These are phyloP conservation scores for Napeogenes sylphis DNA, from an alignment of 2,888 invertebrate genomes.

Conservation along the genomic window DNA sequence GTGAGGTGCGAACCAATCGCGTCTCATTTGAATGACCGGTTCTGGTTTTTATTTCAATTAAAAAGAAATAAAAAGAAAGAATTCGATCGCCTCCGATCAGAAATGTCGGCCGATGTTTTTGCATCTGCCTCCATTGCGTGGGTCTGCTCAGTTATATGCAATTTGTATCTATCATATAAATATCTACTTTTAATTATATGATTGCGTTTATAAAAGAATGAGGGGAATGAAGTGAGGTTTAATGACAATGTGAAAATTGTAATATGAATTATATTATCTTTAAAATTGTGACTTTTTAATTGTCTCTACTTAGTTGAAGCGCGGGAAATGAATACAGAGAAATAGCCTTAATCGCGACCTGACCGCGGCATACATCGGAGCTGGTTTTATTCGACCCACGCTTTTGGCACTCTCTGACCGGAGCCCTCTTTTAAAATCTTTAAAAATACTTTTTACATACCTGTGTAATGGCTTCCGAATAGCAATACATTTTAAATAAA, in stretches of 20 bases:
- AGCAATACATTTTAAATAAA: conserved; percentile 31
- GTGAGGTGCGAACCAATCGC: conserved; percentile 56
- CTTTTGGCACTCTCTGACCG: conserved; percentile 54
- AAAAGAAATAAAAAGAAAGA: conserved; percentile 41
- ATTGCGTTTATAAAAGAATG: conserved; percentile 1
- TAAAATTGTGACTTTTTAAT: too few relatives aligned
- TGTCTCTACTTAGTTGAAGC: conserved; percentile 5
- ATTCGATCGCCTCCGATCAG: conserved; percentile 44
- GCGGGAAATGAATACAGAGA: conserved; percentile 39
- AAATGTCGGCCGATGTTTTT: conserved; percentile 47
- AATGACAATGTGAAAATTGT: background rate
- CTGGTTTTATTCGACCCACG: conserved; percentile 56
- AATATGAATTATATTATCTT: background rate
- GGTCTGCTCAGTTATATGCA: conserved; percentile 11
- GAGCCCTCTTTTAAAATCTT: conserved; percentile 45
- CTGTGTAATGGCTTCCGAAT: conserved; percentile 39
- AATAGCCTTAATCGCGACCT: conserved; percentile 46
- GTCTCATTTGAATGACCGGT: conserved; percentile 57
- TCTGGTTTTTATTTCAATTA: conserved; percentile 49
- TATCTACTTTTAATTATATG: conserved; percentile 9
- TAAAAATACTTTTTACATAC: conserved; percentile 44
- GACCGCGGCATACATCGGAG: conserved; percentile 60
- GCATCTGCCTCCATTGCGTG: conserved; percentile 32
- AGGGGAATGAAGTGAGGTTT: conserved; percentile 3
- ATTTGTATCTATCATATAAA: conserved; percentile 10